Base-by-base conservation (phyloP, 2,797 vertebrate genomes). In the Sphaeramia orbicularis region DNA sequence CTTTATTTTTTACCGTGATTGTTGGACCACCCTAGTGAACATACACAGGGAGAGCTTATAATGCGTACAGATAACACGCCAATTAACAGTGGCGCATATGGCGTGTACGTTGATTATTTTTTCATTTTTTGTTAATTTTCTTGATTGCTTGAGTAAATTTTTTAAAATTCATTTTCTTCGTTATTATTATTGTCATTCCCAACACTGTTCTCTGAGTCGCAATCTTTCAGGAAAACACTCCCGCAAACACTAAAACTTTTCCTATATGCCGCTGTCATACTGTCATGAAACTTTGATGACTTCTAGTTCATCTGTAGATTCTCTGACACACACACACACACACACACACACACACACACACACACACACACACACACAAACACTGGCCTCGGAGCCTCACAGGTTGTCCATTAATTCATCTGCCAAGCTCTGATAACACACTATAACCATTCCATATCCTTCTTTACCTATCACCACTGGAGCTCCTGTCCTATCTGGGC, bases 231-330 rank as follows among this genome's bases (percentile, higher is more conserved):
- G 50, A 56, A 27, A 62, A 38, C 43, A 24, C 45, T 58, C 43
- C 38, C 13, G 41, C 12, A 64, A 63, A 32, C 12, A 41, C n/a
- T 51, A n/a, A 50, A 45, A 45, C 50, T 24, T 40, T 52, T 16
- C 32, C 37, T 76, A 76, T 61, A 58, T 69, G 71, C 58, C 54
- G 47, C 71, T 70, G 61, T 75, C 68, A 72, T 60, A 48, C 57
- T 42, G 30, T 36, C 21, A n/a, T 35, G 42, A 36, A 16, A 4
- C 10, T 32, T 6, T 30, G 50, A 52, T 60, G 44, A 15, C 44
- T 47, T 9, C 1, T 30, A 14, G 10, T 2, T 21, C 41, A 27
- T 74, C 49, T 66, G 54, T 8, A 1, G 14, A 53, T 14, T 43
- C 65, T 60, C 16, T 21, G 36, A 51, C 18, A 2, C 56, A 70